phyloP scores from a whole-genome alignment of 2,797 vertebrate species.

The Poecilia gillii region DNA sequence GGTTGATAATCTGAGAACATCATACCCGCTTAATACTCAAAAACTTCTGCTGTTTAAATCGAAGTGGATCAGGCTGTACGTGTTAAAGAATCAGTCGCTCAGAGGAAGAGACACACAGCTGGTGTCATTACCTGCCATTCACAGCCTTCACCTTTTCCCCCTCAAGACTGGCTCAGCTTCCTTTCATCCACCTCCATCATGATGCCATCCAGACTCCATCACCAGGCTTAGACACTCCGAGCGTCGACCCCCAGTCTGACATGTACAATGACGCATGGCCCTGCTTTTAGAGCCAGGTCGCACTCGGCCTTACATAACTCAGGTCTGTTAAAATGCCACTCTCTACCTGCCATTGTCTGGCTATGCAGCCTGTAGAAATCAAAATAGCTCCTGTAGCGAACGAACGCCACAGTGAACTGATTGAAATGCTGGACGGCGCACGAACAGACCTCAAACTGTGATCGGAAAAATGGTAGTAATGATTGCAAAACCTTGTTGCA shows the following conservation, averaged over 20 bases:
- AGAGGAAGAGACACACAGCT: conserved; percentile 28
- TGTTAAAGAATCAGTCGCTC: not conserved
- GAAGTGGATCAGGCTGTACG: not conserved
- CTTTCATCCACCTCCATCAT: conserved; percentile 54
- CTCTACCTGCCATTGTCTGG: conserved; percentile 29
- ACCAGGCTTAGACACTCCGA: conserved; percentile 36
- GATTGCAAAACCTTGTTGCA: conserved; percentile 8
- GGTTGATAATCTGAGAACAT: not conserved
- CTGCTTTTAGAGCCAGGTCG: conserved; percentile 43
- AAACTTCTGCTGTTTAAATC: not conserved
- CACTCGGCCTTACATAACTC: conserved; percentile 49
- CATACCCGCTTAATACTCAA: not conserved
- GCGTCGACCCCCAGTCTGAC: conserved; percentile 46
- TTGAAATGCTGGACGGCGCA: conserved; percentile 32
- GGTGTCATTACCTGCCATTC: conserved; percentile 43
- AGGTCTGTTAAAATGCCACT: conserved; percentile 40
- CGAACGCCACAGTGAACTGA: conserved; percentile 28
- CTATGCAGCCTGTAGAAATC: conserved; percentile 8
- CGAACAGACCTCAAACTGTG: conserved; percentile 30
- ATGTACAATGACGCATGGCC: conserved; percentile 47
- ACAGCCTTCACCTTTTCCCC: conserved; percentile 42
- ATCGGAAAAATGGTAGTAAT: conserved; percentile 37
- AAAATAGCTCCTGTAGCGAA: conserved; percentile 6
- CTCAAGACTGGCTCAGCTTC: conserved; percentile 33
- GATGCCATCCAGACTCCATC: conserved; percentile 35